Evolutionary conservation across 2,888 invertebrate species (phyloP).

Genomic region (Drosophila subquinaria): DNA sequence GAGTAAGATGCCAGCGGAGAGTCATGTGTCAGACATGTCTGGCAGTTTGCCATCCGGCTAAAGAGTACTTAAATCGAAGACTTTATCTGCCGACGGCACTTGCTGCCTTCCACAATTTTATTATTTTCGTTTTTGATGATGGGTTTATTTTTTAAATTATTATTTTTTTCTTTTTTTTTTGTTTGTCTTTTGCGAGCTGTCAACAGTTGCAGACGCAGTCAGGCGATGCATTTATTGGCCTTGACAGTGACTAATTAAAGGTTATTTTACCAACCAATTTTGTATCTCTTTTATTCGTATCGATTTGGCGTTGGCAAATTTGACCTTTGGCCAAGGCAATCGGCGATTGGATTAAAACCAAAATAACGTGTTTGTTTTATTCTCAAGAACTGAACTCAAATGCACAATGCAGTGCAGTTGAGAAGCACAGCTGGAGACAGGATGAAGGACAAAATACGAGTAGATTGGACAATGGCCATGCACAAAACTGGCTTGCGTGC

Average conservation of each 20-base stretch:
- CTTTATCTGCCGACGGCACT: constrained; percentile 22
- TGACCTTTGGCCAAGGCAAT: constrained; percentile 28
- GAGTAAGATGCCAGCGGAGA: constrained; percentile 9
- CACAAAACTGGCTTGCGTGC: constrained; percentile 39
- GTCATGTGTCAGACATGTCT: constrained; percentile 55
- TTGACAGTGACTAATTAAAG: constrained; percentile 65
- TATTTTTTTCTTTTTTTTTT: neutral
- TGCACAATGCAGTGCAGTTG: constrained; percentile 22
- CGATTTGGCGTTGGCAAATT: constrained; percentile 36
- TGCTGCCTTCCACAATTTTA: constrained; percentile 1
- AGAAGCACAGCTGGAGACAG: constrained; percentile 19
- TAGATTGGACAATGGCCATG: constrained; percentile 35
- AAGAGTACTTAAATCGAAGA: constrained; percentile 13
- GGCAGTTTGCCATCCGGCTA: constrained; percentile 41
- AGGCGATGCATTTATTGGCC: constrained; percentile 24
- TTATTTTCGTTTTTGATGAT: neutral
- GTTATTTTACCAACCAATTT: constrained; percentile 17
- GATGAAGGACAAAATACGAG: constrained; percentile 11
- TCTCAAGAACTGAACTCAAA: constrained; percentile 26
- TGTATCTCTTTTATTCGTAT: constrained; percentile 21
- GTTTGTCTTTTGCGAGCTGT: constrained; percentile 15
- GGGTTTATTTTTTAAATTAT: neutral
- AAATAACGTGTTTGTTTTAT: constrained; percentile 33
- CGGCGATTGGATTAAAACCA: constrained; percentile 3
- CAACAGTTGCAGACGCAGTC: constrained; percentile 28